Percentiles rank a stretch among this genome's conserved stretches.
Conservation (phyloP, 2,113 vertebrate genomes). For the Campylomormyrus tamandua region DNA sequence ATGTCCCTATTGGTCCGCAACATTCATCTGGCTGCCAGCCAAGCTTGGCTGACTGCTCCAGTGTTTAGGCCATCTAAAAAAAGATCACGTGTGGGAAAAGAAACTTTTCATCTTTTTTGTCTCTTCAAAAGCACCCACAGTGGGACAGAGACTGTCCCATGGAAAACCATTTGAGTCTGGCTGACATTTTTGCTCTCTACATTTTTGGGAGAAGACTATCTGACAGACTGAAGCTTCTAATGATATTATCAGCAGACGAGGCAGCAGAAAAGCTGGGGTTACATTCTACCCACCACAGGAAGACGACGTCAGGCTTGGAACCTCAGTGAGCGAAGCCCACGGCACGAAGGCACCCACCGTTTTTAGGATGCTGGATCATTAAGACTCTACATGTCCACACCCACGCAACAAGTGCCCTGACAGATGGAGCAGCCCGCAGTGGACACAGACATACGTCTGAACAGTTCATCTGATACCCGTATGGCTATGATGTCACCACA, state of each 20-base stretch:
- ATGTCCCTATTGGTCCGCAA: background rate
- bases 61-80: background rate
- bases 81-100: slow-evolving; percentile 6
- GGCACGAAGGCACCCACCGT: background rate
- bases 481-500: background rate
- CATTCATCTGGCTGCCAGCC: background rate
- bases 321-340: background rate
- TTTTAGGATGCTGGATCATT: background rate
- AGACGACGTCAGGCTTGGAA: background rate
- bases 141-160: background rate
- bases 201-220: background rate
- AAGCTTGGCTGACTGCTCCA: background rate
- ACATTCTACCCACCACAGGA: background rate
- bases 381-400: background rate
- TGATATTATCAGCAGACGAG: background rate
- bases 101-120: background rate
- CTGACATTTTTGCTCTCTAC: background rate
- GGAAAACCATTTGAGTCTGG: background rate
- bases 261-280: background rate
- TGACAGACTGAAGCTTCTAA: background rate
- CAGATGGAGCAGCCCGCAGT: background rate
- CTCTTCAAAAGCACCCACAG: background rate
- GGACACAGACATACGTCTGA: background rate
- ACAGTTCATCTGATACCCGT: background rate
- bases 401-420: background rate